A percentile compares a stretch with the other conserved stretches of the same genome.
These are phyloP conservation scores for Garrulus glandarius DNA, from an alignment of 2,797 vertebrate genomes.

Conservation along the genomic window DNA sequence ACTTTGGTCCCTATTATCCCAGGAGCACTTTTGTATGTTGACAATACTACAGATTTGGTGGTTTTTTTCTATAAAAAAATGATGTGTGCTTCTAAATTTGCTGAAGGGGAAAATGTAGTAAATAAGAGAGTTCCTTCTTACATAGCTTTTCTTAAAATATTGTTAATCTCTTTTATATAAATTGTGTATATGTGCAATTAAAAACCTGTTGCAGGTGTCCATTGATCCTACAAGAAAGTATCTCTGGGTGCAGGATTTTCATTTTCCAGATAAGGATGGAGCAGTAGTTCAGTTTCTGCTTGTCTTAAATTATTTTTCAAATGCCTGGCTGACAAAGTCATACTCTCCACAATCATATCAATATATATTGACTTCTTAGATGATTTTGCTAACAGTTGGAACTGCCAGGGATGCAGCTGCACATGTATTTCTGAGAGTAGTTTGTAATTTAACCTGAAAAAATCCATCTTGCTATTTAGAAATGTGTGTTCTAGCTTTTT, in stretches of 20 bases:
- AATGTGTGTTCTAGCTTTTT: not conserved
- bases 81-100: not conserved
- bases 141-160: not conserved
- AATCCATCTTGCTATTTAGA: not conserved
- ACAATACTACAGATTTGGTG: not conserved
- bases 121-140: not conserved
- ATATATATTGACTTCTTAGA: slow-evolving; percentile 36
- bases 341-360: slow-evolving; percentile 30
- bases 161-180: not conserved
- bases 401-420: not conserved
- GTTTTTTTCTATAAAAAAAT: not conserved
- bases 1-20: not conserved
- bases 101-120: not conserved
- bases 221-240: not conserved
- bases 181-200: not conserved
- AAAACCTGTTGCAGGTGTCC: not conserved
- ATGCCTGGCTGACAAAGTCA: not conserved
- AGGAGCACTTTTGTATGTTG: not conserved
- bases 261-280: not conserved
- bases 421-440: not conserved
- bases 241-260: not conserved
- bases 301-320: slow-evolving; percentile 40
- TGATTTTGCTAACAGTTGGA: slow-evolving; percentile 19
- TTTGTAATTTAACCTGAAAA: slow-evolving; percentile 8
- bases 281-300: not conserved